These are phyloP conservation scores for Stratiomys singularior DNA, from an alignment of 2,888 invertebrate species.

Conservation along the genomic window DNA sequence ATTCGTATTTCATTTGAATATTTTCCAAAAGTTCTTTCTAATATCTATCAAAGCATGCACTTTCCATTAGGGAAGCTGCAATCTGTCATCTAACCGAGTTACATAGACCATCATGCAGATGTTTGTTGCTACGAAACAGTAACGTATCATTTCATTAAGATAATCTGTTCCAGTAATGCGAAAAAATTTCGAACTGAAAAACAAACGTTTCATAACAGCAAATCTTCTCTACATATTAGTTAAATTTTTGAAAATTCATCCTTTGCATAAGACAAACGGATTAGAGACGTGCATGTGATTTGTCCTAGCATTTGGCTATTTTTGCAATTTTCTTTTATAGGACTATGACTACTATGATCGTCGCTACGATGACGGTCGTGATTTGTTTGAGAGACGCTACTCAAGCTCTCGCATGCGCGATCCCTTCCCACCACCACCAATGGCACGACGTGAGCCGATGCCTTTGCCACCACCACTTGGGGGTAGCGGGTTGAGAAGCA, in stretches of 20 bases:
- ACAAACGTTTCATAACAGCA: conserved; percentile 40
- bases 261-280: not conserved
- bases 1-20: too few relatives aligned
- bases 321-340: conserved; percentile 53
- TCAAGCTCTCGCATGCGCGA: conserved; percentile 67
- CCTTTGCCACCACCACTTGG: conserved; percentile 77
- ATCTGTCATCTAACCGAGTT: not conserved
- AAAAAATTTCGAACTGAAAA: too few relatives aligned
- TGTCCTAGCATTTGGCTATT: not conserved
- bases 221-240: not conserved
- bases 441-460: conserved; percentile 79
- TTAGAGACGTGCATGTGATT: not conserved
- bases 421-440: conserved; percentile 75
- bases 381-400: conserved; percentile 84
- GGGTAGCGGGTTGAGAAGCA: conserved; percentile 66
- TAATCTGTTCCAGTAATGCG: not conserved
- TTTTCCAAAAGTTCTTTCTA: too few relatives aligned
- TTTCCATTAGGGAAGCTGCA: not conserved
- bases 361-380: conserved; percentile 81
- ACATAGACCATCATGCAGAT: conserved; percentile 4
- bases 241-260: not conserved
- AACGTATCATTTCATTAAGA: not conserved
- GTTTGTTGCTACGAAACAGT: conserved; percentile 27
- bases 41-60: conserved; percentile 9
- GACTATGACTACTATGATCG: conserved; percentile 81